These are phyloP conservation scores for Actinemys pallida DNA, from an alignment of 2,113 vertebrate genomes.

Conservation along the genomic window DNA sequence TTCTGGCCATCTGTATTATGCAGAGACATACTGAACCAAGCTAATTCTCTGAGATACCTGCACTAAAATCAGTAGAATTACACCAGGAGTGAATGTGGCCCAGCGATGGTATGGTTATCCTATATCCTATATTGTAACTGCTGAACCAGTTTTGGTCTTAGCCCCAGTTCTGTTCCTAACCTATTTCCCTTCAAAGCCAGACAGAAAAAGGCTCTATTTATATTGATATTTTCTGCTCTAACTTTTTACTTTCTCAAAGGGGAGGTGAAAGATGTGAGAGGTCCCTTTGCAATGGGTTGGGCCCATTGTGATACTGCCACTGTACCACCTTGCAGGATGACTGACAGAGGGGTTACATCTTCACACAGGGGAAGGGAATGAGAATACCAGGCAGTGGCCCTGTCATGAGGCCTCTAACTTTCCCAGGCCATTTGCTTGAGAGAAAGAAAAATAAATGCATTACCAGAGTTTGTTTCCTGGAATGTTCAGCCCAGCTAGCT, in stretches of 20 bases:
- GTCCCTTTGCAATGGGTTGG: neutral
- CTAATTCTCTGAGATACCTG: neutral
- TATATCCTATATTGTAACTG: neutral
- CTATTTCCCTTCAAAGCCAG: neutral
- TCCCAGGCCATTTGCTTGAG: conserved; percentile 30
- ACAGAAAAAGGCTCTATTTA: neutral
- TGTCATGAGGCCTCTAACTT: neutral
- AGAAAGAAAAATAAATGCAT: neutral
- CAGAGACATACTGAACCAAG: neutral
- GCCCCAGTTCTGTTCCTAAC: neutral
- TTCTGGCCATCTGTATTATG: neutral
- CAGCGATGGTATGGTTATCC: neutral
- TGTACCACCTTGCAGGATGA: neutral
- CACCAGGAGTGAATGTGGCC: neutral
- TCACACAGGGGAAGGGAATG: neutral
- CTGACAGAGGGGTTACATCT: neutral
- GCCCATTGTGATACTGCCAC: neutral
- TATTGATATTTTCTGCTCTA: neutral
- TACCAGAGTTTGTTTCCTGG: neutral
- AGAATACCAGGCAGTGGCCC: neutral
- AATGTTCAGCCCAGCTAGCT: conserved; percentile 23
- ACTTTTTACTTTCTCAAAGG: neutral
- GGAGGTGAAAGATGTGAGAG: neutral
- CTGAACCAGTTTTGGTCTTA: rapidly evolving
- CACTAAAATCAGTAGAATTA: neutral